A percentile compares a stretch with the other conserved stretches of the same genome.
phyloP scores from a whole-genome alignment of 2,113 vertebrate genomes.

The Pyrgilauda ruficollis region DNA sequence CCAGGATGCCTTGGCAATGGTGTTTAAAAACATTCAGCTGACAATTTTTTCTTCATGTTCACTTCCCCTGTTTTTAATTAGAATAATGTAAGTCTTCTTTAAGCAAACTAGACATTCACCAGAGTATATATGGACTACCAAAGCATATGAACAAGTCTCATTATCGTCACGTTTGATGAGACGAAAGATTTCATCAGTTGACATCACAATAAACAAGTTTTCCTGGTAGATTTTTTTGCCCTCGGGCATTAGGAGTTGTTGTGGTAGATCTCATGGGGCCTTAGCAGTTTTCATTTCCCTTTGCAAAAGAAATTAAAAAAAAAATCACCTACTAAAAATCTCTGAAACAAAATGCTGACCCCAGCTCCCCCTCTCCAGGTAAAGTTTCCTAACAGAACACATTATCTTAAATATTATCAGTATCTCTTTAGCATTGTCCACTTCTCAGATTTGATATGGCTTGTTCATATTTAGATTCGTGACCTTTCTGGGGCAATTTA shows the following conservation, averaged over 20 bases:
- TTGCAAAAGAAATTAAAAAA: neutral
- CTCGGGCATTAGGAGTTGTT: neutral
- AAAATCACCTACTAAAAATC: neutral
- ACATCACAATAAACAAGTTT: neutral
- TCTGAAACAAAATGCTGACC: neutral
- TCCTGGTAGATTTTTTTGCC: rapidly evolving
- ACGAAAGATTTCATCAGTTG: neutral
- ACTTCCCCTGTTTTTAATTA: neutral
- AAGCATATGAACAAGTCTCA: neutral
- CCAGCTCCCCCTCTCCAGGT: neutral
- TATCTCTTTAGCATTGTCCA: neutral
- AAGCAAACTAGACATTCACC: neutral
- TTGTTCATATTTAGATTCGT: neutral
- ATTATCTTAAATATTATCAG: neutral
- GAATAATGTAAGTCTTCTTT: neutral
- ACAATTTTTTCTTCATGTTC: neutral
- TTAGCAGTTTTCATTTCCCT: neutral
- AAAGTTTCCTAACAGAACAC: neutral
- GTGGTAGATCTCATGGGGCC: neutral
- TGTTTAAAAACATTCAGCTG: neutral
- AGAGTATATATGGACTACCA: neutral
- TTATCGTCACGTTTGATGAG: neutral
- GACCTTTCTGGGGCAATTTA: neutral
- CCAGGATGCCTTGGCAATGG: neutral
- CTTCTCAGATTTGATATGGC: neutral